Conservation (phyloP, 2,113 vertebrate genomes). For the Aix galericulata region DNA sequence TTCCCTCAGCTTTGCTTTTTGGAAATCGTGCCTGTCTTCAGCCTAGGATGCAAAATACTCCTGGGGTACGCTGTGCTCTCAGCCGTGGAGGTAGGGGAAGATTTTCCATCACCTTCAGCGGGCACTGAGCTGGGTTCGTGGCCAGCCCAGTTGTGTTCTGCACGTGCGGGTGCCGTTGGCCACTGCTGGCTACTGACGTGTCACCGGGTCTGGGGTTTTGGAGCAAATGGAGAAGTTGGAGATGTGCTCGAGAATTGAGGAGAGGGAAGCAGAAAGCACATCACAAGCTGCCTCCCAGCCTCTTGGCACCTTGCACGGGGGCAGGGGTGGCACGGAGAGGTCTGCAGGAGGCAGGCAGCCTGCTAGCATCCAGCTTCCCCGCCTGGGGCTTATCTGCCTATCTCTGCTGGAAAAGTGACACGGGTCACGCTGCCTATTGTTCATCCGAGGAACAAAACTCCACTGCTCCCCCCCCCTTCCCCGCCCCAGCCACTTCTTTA, state of each 20-base stretch:
- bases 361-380: not conserved
- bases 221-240: not conserved
- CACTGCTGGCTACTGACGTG: not conserved
- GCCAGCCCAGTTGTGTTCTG: not conserved
- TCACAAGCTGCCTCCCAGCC: not conserved
- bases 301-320: not conserved
- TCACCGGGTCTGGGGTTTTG: rapidly evolving
- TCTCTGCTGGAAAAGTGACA: not conserved
- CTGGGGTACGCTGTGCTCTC: rapidly evolving
- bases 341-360: not conserved
- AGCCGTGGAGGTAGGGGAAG: not conserved
- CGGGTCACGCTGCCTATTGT: not conserved
- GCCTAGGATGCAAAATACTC: not conserved
- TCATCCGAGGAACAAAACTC: not conserved
- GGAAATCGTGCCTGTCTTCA: not conserved
- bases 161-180: too few relatives aligned
- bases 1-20: not conserved
- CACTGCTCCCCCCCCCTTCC: not conserved
- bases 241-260: not conserved
- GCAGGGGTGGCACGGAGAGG: not conserved
- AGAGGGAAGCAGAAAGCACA: not conserved
- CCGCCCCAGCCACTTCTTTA: not conserved
- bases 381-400: not conserved
- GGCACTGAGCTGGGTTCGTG: not conserved
- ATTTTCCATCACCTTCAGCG: not conserved